Base-by-base conservation (phyloP, 2,888 invertebrate species). In the Pseudococcus jackbeardsleyi region DNA sequence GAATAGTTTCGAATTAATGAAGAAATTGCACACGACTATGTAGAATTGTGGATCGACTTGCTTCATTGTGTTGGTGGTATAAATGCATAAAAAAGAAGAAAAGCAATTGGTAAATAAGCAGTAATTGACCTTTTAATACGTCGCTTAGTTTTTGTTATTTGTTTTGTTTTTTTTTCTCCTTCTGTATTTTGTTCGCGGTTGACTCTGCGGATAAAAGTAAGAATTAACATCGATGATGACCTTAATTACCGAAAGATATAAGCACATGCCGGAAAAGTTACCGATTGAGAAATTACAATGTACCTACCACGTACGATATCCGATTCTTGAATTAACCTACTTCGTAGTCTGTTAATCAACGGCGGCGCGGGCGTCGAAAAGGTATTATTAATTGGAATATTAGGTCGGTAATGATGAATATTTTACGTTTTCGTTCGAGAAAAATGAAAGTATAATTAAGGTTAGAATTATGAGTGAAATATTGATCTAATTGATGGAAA, bases 71-170 rank as follows among this genome's bases (percentile, higher is more conserved):
- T 82, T 82, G 79, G 79, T 82, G 26, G 54, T 54, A 50, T 54
- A 50, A 15, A n/a, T 64, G 17, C 9, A 39, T 9, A 17, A 72
- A 33, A n/a, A 19, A 82, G 15, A 33, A 19, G 5, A 82, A 46
- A 19, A 46, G 79, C 46, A 46, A 82, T 46, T 82, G 79, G 79
- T 82, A 46, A 82, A 82, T 82, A 82, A n/a, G 42, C 79, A 33
- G 42, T 46, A 82, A 46, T 82, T 82, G 79, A 82, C 79, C 79
- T 82, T 82, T 82, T 82, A 82, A 82, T 82, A 15, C 19, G 42
- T 19, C 22, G 79, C 11, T 82, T 42, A 82, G 33, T 17, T 82
- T 82, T 79, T 42, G 79, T 46, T 82, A 46, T 82, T 72, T 11
- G 33, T 33, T 72, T 33, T 72, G 9, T 64, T 64, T 19, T 64